These are phyloP conservation scores for Lypha dubia DNA, from an alignment of 2,888 invertebrate species.

Conservation along the genomic window DNA sequence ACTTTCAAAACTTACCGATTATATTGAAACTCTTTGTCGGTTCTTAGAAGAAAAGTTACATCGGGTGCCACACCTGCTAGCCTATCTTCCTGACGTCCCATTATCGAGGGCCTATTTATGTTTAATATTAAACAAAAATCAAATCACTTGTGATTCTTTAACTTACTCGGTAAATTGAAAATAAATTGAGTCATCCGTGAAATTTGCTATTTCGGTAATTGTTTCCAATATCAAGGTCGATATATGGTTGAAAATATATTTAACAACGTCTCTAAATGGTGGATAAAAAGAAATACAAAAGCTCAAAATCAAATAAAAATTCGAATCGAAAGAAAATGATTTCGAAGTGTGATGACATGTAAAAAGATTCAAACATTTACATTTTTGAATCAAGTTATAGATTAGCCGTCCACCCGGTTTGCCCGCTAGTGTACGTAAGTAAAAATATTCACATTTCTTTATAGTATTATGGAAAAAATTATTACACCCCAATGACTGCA, in stretches of 20 bases:
- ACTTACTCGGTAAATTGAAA: conserved; percentile 88
- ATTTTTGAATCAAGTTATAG: too few relatives aligned
- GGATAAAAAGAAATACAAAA: not conserved
- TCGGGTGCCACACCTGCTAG: conserved; percentile 90
- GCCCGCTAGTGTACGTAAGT: too few relatives aligned
- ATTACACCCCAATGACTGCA: too few relatives aligned
- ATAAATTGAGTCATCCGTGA: conserved; percentile 88
- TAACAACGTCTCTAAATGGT: conserved; percentile 75
- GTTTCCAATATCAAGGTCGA: conserved; percentile 84
- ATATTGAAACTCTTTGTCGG: conserved; percentile 84
- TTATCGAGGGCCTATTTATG: conserved; percentile 88
- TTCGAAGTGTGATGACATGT: too few relatives aligned
- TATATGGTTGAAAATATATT: conserved; percentile 78
- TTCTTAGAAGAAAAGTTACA: conserved; percentile 87
- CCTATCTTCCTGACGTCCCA: conserved; percentile 91
- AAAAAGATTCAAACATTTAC: too few relatives aligned
- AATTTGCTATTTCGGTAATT: conserved; percentile 88
- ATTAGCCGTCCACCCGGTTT: too few relatives aligned
- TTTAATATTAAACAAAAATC: conserved; percentile 1
- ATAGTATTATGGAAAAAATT: too few relatives aligned
- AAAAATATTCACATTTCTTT: too few relatives aligned
- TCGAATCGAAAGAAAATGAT: too few relatives aligned
- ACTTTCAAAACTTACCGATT: conserved; percentile 75
- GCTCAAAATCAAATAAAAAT: too few relatives aligned
- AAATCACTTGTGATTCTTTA: not conserved